A percentile compares a stretch with the other conserved stretches of the same genome.
Conservation (phyloP, 2,113 vertebrate genomes). For the Sterna hirundo region DNA sequence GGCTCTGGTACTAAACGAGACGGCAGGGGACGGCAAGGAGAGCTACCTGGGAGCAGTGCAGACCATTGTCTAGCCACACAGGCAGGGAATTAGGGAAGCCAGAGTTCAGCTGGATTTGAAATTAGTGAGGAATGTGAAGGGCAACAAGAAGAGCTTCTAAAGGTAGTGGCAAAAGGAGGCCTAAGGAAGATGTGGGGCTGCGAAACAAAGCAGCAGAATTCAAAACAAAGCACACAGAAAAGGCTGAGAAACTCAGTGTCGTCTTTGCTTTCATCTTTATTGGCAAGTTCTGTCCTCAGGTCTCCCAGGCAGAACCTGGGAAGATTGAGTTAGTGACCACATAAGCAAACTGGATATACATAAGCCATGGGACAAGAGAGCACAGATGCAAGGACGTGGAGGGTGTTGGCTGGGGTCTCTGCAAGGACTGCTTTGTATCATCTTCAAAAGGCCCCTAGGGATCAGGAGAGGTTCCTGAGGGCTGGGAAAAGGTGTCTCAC, state of each 20-base stretch:
- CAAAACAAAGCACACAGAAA: neutral
- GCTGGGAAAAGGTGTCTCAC: neutral
- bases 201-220: neutral
- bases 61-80: rapidly evolving
- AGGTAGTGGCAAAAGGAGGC: neutral
- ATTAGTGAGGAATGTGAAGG: neutral
- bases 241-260: neutral
- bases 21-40: neutral
- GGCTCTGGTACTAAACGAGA: neutral
- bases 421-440: neutral
- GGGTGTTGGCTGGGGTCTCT: neutral
- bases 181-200: neutral
- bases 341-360: neutral
- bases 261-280: neutral
- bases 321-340: neutral
- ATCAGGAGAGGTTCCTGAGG: neutral
- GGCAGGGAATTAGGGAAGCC: neutral
- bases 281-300: neutral
- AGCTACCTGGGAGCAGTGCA: neutral
- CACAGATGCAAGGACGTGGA: neutral
- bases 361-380: neutral
- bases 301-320: neutral
- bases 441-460: neutral
- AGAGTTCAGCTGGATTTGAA: neutral
- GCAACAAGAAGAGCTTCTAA: neutral